Base-by-base conservation (phyloP, 30 jellyfish, hydroid and myxozoan genomes). In the Pelagia noctiluca region DNA sequence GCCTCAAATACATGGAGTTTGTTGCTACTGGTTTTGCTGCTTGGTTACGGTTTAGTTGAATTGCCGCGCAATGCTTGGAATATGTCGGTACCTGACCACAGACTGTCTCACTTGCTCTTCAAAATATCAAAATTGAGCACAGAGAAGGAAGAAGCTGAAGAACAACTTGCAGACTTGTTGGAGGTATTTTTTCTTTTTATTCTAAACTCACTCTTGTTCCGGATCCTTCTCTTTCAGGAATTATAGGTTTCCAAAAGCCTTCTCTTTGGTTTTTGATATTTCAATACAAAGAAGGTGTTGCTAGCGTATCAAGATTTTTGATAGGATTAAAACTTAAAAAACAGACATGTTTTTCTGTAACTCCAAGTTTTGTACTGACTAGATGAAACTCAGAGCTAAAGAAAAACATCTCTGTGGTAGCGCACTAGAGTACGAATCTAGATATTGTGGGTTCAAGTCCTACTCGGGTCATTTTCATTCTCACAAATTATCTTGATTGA, bases 1-100 rank as follows among this genome's bases (percentile, higher is more conserved):
- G 99, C 99, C 38, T 95, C 99, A 26, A 95, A 95, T 69, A 95
- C 99, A 12, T 95, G 99, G 99, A 97, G 99, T 12, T 84, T 95
- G 73, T 83, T 95, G 63, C 82, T 95, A 23, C 96, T 95, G 7
- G 97, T 95, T 25, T 70, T 95, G 16, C 72, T 95, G 69, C 96
- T 95, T 82, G 99, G 99, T 19, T 95, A 95, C 89, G 99, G 99
- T 10, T 71, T 95, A 69, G 96, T 95, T 13, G 99, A 95, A 54
- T 87, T 95, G 30, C 99, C 99, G 35, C 77, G 99, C 19, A 95
- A 81, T 49, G 97, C 99, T 12, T 95, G 99, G 99, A 84, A 95
- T 64, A 85, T 63, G 83, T 95, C 99, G 3, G 77, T 75, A 28
- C 96, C 96, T n/a, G 93, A 92, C 4, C 88, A 73, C 31, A 62